Percentiles rank a stretch among this genome's conserved stretches.
Evolutionary conservation across 2,113 vertebrate species (phyloP).

Genomic region (Rhea pennata): DNA sequence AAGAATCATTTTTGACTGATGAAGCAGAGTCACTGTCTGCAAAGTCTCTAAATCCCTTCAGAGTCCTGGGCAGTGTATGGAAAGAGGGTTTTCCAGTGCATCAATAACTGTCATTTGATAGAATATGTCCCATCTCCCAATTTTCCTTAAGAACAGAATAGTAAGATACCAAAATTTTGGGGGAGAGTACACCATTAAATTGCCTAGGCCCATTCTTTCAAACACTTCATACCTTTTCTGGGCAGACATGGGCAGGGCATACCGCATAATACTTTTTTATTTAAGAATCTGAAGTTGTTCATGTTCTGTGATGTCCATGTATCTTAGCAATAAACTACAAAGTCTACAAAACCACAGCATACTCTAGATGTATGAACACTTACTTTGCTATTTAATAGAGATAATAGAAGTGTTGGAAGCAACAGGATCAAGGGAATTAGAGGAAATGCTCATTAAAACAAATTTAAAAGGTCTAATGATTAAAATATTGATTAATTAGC

Average conservation of each 20-base stretch:
- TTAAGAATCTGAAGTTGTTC: slow-evolving; percentile 5
- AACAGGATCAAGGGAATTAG: slow-evolving; percentile 89
- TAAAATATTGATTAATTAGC: slow-evolving; percentile 99
- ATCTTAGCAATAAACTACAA: not conserved
- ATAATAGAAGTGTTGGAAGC: slow-evolving; percentile 80
- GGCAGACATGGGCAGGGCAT: not conserved
- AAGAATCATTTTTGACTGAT: not conserved
- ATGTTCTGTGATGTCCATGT: not conserved
- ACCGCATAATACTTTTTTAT: not conserved
- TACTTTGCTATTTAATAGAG: slow-evolving; percentile 82
- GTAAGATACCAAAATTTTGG: not conserved
- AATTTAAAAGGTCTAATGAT: slow-evolving; percentile 96
- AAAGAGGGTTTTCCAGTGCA: not conserved
- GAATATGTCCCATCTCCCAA: not conserved
- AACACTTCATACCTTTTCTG: not conserved
- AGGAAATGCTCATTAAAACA: slow-evolving; percentile 94
- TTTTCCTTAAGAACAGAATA: not conserved
- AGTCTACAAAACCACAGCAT: slow-evolving; percentile 1
- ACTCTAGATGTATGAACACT: slow-evolving; percentile 57
- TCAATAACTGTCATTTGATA: not conserved
- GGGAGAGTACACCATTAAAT: not conserved
- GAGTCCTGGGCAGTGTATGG: not conserved
- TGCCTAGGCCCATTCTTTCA: not conserved
- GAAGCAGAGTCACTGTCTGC: not conserved
- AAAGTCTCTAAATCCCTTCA: not conserved